Conservation (phyloP, 23 tunicate species). For the Ciona savignyi region DNA sequence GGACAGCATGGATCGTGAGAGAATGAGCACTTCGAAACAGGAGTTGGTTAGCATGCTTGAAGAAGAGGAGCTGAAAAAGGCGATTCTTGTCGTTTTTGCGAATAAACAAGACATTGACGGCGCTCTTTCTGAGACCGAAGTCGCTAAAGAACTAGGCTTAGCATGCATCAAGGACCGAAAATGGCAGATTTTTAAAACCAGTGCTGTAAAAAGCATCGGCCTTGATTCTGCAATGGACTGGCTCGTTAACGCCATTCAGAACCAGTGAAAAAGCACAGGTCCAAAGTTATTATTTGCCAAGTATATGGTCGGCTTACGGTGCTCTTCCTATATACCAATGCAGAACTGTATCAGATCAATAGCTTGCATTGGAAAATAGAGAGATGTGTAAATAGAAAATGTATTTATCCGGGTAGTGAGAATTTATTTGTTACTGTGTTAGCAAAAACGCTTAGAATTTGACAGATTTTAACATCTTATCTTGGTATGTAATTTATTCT, state of each 20-base stretch:
- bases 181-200: slow-evolving; percentile 97
- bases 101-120: slow-evolving; percentile 97
- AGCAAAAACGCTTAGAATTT: too few relatives aligned
- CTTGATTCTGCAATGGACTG: slow-evolving; percentile 95
- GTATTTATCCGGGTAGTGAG: too few relatives aligned
- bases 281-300: too few relatives aligned
- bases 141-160: slow-evolving; percentile 94
- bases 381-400: too few relatives aligned
- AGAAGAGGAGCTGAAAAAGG: slow-evolving; percentile 97
- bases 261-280: slow-evolving; percentile 14
- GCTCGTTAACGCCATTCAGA: slow-evolving; percentile 67
- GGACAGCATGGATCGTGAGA: slow-evolving; percentile 92
- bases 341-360: too few relatives aligned
- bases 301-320: too few relatives aligned
- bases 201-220: slow-evolving; percentile 86
- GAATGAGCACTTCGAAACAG: slow-evolving; percentile 94
- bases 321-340: too few relatives aligned
- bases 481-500: too few relatives aligned
- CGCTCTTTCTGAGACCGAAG: slow-evolving; percentile 87
- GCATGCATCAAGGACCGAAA: slow-evolving; percentile 71
- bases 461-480: too few relatives aligned
- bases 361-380: too few relatives aligned
- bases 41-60: slow-evolving; percentile 94
- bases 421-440: too few relatives aligned
- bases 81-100: slow-evolving; percentile 85